phyloP scores from a whole-genome alignment of 2,888 invertebrate genomes.

The Apantesis nais region DNA sequence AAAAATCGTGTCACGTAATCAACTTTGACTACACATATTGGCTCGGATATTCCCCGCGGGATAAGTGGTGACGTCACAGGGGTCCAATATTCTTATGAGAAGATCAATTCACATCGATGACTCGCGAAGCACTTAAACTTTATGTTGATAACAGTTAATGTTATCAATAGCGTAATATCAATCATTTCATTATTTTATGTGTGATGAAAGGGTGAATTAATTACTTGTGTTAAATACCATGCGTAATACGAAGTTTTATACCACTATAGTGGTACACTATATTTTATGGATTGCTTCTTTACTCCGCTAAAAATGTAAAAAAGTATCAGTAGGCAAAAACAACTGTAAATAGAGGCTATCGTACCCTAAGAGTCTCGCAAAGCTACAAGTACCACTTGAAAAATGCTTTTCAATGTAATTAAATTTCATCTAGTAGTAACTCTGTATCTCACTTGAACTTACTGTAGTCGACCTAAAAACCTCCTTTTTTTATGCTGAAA shows the following conservation, averaged over 20 bases:
- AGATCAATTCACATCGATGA: conserved; percentile 7
- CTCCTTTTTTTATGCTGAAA: too few relatives aligned
- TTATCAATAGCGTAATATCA: not conserved
- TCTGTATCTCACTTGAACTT: not conserved
- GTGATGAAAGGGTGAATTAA: not conserved
- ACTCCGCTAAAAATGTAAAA: not conserved
- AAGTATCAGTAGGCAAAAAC: not conserved
- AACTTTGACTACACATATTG: conserved; percentile 69
- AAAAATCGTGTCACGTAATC: conserved; percentile 72
- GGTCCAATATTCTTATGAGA: conserved; percentile 53
- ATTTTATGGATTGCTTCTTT: not conserved
- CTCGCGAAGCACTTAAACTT: conserved; percentile 2
- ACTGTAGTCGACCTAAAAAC: not conserved
- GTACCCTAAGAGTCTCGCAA: not conserved
- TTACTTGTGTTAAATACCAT: not conserved
- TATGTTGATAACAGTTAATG: conserved; percentile 9
- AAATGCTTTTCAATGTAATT: not conserved
- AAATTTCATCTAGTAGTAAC: not conserved
- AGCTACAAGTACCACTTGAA: not conserved
- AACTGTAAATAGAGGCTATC: not conserved
- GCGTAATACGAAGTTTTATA: not conserved
- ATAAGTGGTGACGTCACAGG: conserved; percentile 45
- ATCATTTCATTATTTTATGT: not conserved
- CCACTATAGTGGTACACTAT: not conserved
- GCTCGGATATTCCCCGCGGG: conserved; percentile 55